Base-by-base conservation (phyloP, 2,797 vertebrate genomes). In the Picus viridis region DNA sequence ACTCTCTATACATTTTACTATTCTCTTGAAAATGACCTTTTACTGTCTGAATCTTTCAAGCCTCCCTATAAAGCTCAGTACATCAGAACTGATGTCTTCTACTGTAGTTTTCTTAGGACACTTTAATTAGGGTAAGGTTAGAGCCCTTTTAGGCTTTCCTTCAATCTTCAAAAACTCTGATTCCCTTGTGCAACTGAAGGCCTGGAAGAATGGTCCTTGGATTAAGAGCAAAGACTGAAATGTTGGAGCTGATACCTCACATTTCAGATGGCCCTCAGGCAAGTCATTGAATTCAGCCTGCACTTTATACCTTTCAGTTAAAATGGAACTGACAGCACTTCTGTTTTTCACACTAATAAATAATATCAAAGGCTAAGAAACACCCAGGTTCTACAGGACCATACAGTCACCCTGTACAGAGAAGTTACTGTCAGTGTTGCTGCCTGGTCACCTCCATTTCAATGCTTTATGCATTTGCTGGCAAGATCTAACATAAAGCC, bases 391-490 rank as follows among this genome's bases (percentile, higher is more conserved):
- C 63, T 76, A 34, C 19, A 73, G 45, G 49, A 86, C 23, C 41
- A 73, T 79, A 71, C 20, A 82, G 32, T 62, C 68, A 61, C 15
- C 45, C 72, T 76, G 51, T n/a, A 81, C 1, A 90, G 51, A 76
- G 86, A 93, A 86, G 54, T 43, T 90, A 74, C 36, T 62, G 30
- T 74, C 65, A 36, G 41, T 8, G 2, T 5, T 39, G 29, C 72
- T 70, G 36, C 27, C 71, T 86, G 78, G 45, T 86, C 81, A 91
- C 68, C 51, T 29, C 59, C 17, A 43, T 77, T 88, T 84, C 86
- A 88, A 24, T 68, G 49, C 14, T 93, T 91, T 70, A 90, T 70
- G 45, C 34, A 84, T 79, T 68, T 90, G 58, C 71, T 94, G 86
- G 74, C 58, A 92, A 92, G 75, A 65, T 13, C 36, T 74, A 79